Evolutionary conservation across 1,140 invertebrate species (phyloP), one percentile per base, ranked within the genome.

Genomic region (Mycetomoellerius zeteki): DNA sequence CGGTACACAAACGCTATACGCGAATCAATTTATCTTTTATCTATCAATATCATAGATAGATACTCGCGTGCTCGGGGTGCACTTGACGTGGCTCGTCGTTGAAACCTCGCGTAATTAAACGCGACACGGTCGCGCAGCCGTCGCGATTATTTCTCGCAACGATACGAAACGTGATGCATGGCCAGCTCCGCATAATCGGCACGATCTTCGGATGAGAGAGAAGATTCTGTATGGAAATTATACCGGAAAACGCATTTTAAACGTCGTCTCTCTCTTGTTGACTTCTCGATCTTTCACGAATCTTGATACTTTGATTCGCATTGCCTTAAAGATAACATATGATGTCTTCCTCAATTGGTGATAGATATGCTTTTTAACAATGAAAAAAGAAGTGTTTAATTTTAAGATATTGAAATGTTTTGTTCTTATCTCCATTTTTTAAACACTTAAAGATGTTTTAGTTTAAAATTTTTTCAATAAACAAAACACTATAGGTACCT

Each of bases 1-100:
- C 14, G 21, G 16, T 21, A n/a, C 10, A 14, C 52, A 72, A 24
- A 16, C 65, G 58, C 54, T 37, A 37, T 60, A 89, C 65, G 75
- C 80, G 71, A 33, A n/a, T 76, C 71, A 90, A 90, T 90, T 90
- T 90, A 81, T 86, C 85, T 52, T n/a, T n/a, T n/a, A n/a, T n/a
- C n/a, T n/a, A n/a, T n/a, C n/a, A n/a, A n/a, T n/a, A 54, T 43
- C 8, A 12, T 43, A 7, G 71, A 75, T 73, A 62, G 77, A 78
- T 56, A 47, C 67, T 64, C 47, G 12, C 43, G 58, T 86, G 72
- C 75, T 54, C 50, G 47, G 24, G 65, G 12, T 72, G 47, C 16
- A 52, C n/a, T 78, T 58, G 16, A 65, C n/a, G 12, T 37, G 24
- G 24, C 6, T 50, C 54, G 27, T 72, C 47, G 37, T n/a, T 19